These are phyloP conservation scores for Uloborus diversus DNA, from an alignment of 1,140 invertebrate species.

Conservation along the genomic window DNA sequence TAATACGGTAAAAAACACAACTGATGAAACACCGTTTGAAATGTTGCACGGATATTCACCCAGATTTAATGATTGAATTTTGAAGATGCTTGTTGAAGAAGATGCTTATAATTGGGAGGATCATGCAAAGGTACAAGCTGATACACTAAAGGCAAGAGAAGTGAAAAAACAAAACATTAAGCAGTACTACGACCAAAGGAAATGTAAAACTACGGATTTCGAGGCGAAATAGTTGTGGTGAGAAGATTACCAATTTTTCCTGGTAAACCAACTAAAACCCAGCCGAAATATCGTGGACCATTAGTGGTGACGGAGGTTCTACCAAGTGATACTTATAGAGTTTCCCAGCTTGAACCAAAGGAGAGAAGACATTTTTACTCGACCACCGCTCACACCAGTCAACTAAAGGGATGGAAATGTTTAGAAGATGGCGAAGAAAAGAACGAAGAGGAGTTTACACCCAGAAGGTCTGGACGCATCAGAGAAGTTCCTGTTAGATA, in stretches of 20 bases:
- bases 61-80: background rate
- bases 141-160: background rate
- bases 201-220: background rate
- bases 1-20: background rate
- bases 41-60: slow-evolving; percentile 6
- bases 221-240: background rate
- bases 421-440: background rate
- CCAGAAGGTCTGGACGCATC: too few species aligned
- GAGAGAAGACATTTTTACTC: too few species aligned
- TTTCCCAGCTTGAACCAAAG: background rate
- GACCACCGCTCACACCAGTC: background rate
- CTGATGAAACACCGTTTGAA: slow-evolving; percentile 2
- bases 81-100: background rate
- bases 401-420: background rate
- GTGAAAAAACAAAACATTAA: too few species aligned
- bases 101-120: background rate
- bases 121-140: background rate
- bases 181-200: too few species aligned
- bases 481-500: too few species aligned
- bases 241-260: background rate
- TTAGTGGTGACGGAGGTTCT: background rate
- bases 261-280: too few species aligned
- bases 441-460: too few species aligned
- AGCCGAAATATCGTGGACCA: background rate
- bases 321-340: background rate